Evolutionary conservation across 2,888 invertebrate genomes (phyloP).

Genomic region (Ganaspis brasiliensis): DNA sequence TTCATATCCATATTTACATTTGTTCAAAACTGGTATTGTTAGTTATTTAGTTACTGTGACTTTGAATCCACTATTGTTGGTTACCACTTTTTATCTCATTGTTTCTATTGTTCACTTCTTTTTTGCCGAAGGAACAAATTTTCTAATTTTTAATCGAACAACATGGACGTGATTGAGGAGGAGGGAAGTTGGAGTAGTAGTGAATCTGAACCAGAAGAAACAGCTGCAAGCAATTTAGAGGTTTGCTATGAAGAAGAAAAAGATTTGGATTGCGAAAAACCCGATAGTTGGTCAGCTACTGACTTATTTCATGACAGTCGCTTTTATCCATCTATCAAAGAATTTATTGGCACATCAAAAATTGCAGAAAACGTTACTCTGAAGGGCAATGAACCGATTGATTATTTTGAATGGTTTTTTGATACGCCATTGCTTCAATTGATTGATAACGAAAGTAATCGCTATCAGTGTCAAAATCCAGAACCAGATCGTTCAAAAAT

Average conservation of each 20-base stretch:
- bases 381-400: neutral
- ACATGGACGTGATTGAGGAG: too few relatives aligned
- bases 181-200: neutral
- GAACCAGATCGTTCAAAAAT: constrained; percentile 9
- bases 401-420: constrained; percentile 19
- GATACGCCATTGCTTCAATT: constrained; percentile 32
- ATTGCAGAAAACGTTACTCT: neutral
- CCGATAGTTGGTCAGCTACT: neutral
- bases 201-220: neutral
- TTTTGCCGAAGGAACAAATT: too few relatives aligned
- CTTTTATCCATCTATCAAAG: constrained; percentile 12
- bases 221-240: too few relatives aligned
- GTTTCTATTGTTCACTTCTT: too few relatives aligned
- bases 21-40: too few relatives aligned
- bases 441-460: constrained; percentile 37
- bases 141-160: too few relatives aligned
- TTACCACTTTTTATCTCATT: too few relatives aligned
- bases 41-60: too few relatives aligned
- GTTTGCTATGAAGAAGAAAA: neutral
- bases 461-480: neutral
- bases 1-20: too few relatives aligned
- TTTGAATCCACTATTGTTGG: too few relatives aligned
- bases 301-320: neutral
- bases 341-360: constrained; percentile 1
- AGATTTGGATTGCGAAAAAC: constrained; percentile 12